These are phyloP conservation scores for Junco hyemalis DNA, from an alignment of 2,113 vertebrate genomes.

Conservation along the genomic window DNA sequence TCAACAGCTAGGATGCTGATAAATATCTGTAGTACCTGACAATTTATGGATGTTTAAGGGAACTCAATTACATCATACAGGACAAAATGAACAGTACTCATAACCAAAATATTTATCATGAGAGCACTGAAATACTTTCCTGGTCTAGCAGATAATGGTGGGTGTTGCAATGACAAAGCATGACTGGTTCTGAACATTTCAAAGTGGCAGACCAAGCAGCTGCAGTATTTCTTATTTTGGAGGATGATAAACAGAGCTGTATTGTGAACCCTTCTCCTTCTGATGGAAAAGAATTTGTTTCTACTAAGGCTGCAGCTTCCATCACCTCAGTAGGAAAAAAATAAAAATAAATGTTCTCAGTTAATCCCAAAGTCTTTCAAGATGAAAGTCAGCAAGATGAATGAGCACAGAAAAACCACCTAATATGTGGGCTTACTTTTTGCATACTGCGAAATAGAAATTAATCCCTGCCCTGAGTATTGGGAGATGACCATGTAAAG, in stretches of 20 bases:
- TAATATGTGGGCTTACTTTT: not conserved
- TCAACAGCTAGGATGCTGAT: not conserved
- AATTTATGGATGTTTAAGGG: not conserved
- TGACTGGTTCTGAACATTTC: not conserved
- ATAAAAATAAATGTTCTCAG: not conserved
- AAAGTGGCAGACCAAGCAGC: not conserved
- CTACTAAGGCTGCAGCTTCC: not conserved
- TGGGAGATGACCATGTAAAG: not conserved
- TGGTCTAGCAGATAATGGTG: not conserved
- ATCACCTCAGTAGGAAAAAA: not conserved
- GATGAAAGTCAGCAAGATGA: conserved; percentile 20
- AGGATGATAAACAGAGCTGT: conserved; percentile 22
- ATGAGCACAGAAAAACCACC: not conserved
- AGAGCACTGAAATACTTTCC: conserved; percentile 1
- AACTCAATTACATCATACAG: not conserved
- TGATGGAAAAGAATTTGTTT: conserved; percentile 11
- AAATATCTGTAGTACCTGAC: not conserved
- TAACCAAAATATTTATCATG: not conserved
- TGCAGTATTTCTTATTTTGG: conserved; percentile 2
- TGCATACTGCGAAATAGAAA: not conserved
- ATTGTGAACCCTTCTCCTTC: not conserved
- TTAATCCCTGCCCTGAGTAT: not conserved
- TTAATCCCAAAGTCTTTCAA: conserved; percentile 13
- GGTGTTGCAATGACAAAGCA: not conserved
- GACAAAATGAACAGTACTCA: not conserved